Conservation (phyloP, 1,140 invertebrate genomes). For the Lasioglossum baleicum region DNA sequence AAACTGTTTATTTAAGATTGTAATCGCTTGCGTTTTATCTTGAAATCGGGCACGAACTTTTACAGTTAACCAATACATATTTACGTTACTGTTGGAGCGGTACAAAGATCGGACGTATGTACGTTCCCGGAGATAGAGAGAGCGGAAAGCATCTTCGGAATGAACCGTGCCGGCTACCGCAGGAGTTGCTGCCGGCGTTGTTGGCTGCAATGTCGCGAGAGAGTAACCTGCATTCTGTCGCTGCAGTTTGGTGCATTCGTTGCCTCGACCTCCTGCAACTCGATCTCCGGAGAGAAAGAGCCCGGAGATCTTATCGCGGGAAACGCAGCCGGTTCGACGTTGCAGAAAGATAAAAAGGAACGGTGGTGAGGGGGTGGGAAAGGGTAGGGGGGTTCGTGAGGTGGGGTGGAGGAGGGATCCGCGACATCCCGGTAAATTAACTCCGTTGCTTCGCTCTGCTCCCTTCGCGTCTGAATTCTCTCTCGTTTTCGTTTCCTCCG, state of each 20-base stretch:
- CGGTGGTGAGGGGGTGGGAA: conserved; percentile 11
- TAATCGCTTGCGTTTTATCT: too few relatives aligned
- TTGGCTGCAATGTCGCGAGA: conserved; percentile 22
- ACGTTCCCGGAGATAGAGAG: neutral
- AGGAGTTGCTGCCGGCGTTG: conserved; percentile 17
- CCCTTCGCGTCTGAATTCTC: conserved; percentile 49
- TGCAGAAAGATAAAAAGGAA: conserved; percentile 60
- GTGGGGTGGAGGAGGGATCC: conserved; percentile 25
- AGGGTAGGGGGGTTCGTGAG: neutral
- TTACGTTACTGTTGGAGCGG: neutral
- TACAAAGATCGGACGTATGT: neutral
- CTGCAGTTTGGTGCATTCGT: conserved; percentile 49
- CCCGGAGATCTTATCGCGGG: conserved; percentile 58
- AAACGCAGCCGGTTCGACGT: conserved; percentile 65
- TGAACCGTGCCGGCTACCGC: conserved; percentile 24
- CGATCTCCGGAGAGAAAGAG: conserved; percentile 59
- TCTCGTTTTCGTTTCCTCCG: conserved; percentile 28
- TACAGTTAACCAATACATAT: neutral
- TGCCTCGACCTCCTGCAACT: conserved; percentile 63
- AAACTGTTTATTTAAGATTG: too few relatives aligned
- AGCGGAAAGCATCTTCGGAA: conserved; percentile 32
- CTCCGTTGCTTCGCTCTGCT: conserved; percentile 51
- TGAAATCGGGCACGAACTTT: too few relatives aligned
- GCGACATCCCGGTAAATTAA: conserved; percentile 66
- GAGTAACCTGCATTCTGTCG: conserved; percentile 58